These are phyloP conservation scores for Hirundo rustica DNA, from an alignment of 2,797 vertebrate genomes.

Conservation along the genomic window DNA sequence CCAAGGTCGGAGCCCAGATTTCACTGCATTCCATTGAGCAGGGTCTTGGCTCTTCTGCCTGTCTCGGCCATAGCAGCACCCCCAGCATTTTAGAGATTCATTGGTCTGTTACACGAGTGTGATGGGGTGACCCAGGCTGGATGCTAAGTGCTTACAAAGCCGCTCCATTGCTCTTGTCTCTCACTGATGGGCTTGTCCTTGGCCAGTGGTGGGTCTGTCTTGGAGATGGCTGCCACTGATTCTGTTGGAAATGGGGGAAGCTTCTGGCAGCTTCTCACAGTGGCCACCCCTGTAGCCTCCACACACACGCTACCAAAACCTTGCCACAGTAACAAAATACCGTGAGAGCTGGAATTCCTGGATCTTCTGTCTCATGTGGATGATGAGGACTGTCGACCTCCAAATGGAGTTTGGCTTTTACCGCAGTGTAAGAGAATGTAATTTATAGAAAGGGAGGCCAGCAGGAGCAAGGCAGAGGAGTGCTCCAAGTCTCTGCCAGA, in stretches of 20 bases:
- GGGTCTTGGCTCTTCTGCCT: neutral
- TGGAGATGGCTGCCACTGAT: neutral
- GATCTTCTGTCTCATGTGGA: neutral
- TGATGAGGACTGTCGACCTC: accelerated
- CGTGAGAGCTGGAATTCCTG: neutral
- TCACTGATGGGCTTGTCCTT: accelerated
- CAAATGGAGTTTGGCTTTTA: neutral
- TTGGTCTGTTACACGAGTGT: neutral
- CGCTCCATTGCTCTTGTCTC: accelerated
- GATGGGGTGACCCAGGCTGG: neutral
- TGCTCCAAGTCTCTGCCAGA: neutral
- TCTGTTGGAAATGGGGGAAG: neutral
- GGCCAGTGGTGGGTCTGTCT: neutral
- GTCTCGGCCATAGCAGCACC: neutral
- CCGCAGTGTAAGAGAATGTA: neutral
- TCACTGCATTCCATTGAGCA: neutral
- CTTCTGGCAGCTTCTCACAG: neutral
- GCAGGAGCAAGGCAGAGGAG: neutral
- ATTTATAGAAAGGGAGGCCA: neutral
- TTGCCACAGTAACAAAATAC: neutral
- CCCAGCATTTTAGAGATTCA: neutral
- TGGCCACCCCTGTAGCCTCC: neutral
- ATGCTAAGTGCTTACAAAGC: neutral
- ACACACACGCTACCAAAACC: neutral
- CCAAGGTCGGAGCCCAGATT: neutral